phyloP scores from a whole-genome alignment of 2,888 invertebrate species.

The Morpho deidamia region DNA sequence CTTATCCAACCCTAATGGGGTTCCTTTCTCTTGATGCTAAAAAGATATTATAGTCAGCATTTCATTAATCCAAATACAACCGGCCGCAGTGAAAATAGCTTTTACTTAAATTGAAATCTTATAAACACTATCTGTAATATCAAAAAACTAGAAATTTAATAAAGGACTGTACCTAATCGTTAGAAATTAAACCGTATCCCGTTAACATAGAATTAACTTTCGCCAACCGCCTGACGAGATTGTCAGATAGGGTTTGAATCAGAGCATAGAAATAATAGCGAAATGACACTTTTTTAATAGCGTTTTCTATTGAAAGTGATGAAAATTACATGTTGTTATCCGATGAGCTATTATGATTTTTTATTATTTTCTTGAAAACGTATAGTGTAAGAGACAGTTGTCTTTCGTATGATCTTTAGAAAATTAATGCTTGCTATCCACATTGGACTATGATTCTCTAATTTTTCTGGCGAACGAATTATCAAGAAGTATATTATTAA shows the following conservation, averaged over 20 bases:
- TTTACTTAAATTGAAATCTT: slow-evolving; percentile 2
- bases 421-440: too few relatives aligned
- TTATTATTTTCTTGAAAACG: too few relatives aligned
- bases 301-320: slow-evolving; percentile 21
- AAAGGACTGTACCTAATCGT: not conserved
- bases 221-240: not conserved
- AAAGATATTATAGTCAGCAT: too few relatives aligned
- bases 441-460: too few relatives aligned
- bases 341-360: not conserved
- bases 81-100: not conserved
- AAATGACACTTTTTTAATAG: slow-evolving; percentile 29
- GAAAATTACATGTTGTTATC: slow-evolving; percentile 6
- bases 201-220: not conserved
- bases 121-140: not conserved
- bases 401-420: too few relatives aligned
- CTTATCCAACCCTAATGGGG: too few relatives aligned
- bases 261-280: slow-evolving; percentile 41
- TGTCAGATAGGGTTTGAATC: slow-evolving; percentile 23
- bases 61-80: too few relatives aligned
- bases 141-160: not conserved
- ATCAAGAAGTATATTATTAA: too few relatives aligned
- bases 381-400: too few relatives aligned
- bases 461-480: too few relatives aligned
- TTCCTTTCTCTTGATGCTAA: too few relatives aligned
- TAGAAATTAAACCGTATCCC: slow-evolving; percentile 4